Percentiles rank a stretch among this genome's conserved stretches.
Conservation (phyloP, 2,888 invertebrate genomes). For the Argyresthia goedartella region DNA sequence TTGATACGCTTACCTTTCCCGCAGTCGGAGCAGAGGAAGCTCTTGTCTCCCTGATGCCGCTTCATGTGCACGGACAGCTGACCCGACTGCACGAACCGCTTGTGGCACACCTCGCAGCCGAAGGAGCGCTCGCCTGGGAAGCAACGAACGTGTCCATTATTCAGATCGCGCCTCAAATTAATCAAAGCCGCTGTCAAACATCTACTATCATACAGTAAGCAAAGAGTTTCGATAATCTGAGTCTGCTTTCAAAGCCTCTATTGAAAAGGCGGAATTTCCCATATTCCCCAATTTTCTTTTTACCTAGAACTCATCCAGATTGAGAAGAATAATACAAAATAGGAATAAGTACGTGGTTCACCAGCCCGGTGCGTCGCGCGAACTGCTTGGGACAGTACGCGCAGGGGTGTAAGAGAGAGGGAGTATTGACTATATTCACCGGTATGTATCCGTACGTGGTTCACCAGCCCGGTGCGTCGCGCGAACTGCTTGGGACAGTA, state of each 20-base stretch:
- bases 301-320: too few species aligned
- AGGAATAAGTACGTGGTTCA: slow-evolving; percentile 55
- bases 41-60: slow-evolving; percentile 56
- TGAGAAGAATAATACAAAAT: too few species aligned
- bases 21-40: slow-evolving; percentile 54
- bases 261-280: too few species aligned
- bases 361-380: slow-evolving; percentile 43
- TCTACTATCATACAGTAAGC: too few species aligned
- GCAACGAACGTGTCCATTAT: not conserved
- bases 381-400: slow-evolving; percentile 58
- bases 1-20: slow-evolving; percentile 44
- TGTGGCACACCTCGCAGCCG: slow-evolving; percentile 53
- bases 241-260: too few species aligned
- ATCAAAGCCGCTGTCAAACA: too few species aligned
- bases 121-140: slow-evolving; percentile 46
- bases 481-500: slow-evolving; percentile 57
- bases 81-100: slow-evolving; percentile 53
- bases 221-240: too few species aligned
- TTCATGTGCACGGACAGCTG: slow-evolving; percentile 57
- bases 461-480: slow-evolving; percentile 46
- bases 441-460: slow-evolving; percentile 54
- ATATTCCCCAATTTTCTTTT: too few species aligned
- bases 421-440: too few species aligned
- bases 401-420: too few species aligned
- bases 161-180: too few species aligned